Evolutionary conservation across 1,140 invertebrate species (phyloP), one percentile per base, ranked within the genome.

Genomic region (Panagrolaimus sp.): DNA sequence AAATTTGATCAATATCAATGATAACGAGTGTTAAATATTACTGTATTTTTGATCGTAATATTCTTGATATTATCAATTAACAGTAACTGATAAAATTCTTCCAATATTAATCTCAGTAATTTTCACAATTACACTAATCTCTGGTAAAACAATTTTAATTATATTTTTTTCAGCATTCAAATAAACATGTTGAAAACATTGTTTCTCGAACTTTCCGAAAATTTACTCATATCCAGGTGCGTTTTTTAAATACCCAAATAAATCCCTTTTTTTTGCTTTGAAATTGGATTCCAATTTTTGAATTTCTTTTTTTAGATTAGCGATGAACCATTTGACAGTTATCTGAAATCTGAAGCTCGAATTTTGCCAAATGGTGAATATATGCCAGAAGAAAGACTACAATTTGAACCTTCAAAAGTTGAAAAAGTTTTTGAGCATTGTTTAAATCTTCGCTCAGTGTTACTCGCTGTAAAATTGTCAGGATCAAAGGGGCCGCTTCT

Each of bases 271-370:
- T 38, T 38, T 38, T 7, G 7, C 32, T 38, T 38, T 38, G 32
- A 38, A 38, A 38, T 38, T 38, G 32, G 32, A 38, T 38, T 43
- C 17, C 38, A 4, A 8, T n/a, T 65, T 28, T 10, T 65, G 6
- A 65, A 4, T 43, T 28, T 14, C 15, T 43, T 43, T 14, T 17
- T 65, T 66, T 38, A 70, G 68, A 70, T 71, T 21, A 70, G 70
- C 45, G 70, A 71, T 46, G 66, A 70, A 24, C 43, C 70, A 9
- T 38, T 58, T 8, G 58, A 58, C 48, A 58, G 47, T 46, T 68
- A 46, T 43, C n/a, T 68, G 24, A 58, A 68, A 58, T 38, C 48
- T 44, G 24, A 58, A 45, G 24, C 47, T 21, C 44, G 38, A 21
- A 24, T 26, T 21, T 24, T 68, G 47, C 67, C 52, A 2, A 26